Evolutionary conservation across 1,140 invertebrate species (phyloP).

Genomic region (Dinoponera quadriceps): DNA sequence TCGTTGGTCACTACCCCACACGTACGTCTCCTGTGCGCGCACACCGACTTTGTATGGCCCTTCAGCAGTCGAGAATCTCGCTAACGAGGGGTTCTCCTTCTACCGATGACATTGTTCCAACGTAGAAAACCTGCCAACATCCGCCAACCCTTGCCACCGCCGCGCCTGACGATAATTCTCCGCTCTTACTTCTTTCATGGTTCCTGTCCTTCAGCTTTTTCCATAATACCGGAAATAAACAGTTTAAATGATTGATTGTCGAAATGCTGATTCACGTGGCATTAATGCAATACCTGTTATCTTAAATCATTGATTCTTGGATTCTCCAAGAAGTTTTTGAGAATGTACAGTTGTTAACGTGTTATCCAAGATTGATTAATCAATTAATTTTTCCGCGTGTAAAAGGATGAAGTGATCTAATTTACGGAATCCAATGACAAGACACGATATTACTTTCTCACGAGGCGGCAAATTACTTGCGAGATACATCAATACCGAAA

Average conservation of each 20-base stretch:
- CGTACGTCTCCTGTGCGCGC: slow-evolving; percentile 54
- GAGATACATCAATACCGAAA: background rate
- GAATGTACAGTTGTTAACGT: background rate
- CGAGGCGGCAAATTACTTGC: background rate
- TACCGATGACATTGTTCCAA: slow-evolving; percentile 65
- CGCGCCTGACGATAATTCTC: slow-evolving; percentile 21
- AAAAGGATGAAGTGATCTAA: background rate
- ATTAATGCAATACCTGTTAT: background rate
- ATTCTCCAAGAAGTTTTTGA: too few species aligned
- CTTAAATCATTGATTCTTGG: too few species aligned
- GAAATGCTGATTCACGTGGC: background rate
- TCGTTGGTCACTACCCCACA: slow-evolving; percentile 65
- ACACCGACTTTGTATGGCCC: slow-evolving; percentile 52
- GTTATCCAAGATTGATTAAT: slow-evolving; percentile 8
- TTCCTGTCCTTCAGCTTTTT: slow-evolving; percentile 5
- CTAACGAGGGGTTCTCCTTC: slow-evolving; percentile 72
- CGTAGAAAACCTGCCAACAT: slow-evolving; percentile 46
- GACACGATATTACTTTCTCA: slow-evolving; percentile 6
- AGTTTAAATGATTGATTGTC: slow-evolving; percentile 15
- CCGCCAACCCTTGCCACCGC: background rate
- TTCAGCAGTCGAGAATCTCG: slow-evolving; percentile 57
- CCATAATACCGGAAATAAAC: background rate
- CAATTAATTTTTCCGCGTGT: background rate
- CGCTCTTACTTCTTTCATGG: slow-evolving; percentile 1
- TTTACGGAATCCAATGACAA: background rate